Base-by-base conservation (phyloP, 1,140 invertebrate species). In the Muscidifurax raptorellus region DNA sequence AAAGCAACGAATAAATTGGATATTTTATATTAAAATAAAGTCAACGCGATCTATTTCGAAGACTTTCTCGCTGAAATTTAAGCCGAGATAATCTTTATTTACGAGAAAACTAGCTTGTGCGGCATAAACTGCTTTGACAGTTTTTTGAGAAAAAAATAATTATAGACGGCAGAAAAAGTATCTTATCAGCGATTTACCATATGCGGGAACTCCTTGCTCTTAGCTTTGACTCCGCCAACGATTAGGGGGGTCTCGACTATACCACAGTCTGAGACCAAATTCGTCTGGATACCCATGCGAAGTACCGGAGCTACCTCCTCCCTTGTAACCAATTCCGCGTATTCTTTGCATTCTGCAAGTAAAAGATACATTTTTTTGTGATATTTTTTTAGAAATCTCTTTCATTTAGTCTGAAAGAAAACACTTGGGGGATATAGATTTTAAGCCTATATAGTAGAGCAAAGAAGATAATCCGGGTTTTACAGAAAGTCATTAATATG, bases 161-260 rank as follows among this genome's bases (percentile, higher is more conserved):
- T 1, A 2, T 10, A 15, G 13, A 47, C 44, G 13, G 10, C 6
- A 6, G 10, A 47, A 47, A 12, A n/a, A 59, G 6, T 22, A 18
- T 59, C 22, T 59, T 59, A 59, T 59, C 52, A 22, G 12, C 10
- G 44, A 1, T 59, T 59, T 85, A 94, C 94, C 93, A 93, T 93
- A 30, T 94, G 93, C 9, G 93, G 93, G 87, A 94, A 94, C 88
- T 94, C 93, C 52, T 83, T 88, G 1, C 74, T 86, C 47, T 88
- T 88, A 4, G 92, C 90, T 80, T 87, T 87, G 0, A 87, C 80
- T 22, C 93, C 93, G 25, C 93, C 93, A 52, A 94, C 89, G 69
- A 94, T 93, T 7, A 94, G 86, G 32, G 89, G 90, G 2, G 90
- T 88, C 47, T 90, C 89, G 22, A 91, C 84, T 71, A 90, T 90